Conservation (phyloP, 1,140 invertebrate genomes). For the Formica selysi region DNA sequence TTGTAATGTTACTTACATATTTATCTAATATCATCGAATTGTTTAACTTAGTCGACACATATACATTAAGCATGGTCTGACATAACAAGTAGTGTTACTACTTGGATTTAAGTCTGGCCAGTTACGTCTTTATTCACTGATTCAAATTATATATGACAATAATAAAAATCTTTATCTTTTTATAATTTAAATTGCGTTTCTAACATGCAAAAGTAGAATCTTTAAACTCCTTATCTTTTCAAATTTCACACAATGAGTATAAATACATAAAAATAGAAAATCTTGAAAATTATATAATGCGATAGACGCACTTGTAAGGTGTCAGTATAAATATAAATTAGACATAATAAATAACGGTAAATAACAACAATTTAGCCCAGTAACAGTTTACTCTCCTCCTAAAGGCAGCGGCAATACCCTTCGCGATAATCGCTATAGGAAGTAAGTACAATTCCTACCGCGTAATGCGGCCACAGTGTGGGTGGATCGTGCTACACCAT, state of each 20-base stretch:
- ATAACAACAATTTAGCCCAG: not conserved
- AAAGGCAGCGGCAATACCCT: not conserved
- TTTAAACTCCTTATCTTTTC: not conserved
- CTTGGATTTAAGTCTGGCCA: not conserved
- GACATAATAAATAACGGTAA: slow-evolving; percentile 3
- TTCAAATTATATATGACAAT: not conserved
- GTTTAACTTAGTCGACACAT: not conserved
- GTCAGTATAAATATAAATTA: too few relatives aligned
- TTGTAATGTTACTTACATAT: not conserved
- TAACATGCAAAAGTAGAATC: not conserved
- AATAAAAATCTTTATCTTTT: not conserved
- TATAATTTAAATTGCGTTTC: not conserved
- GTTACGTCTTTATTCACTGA: not conserved
- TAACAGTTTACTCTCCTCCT: slow-evolving; percentile 7
- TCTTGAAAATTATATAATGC: not conserved
- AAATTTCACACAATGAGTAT: not conserved
- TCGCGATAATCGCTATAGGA: slow-evolving; percentile 69
- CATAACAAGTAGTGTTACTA: not conserved
- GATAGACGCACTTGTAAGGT: not conserved
- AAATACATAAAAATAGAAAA: not conserved
- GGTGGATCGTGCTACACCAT: slow-evolving; percentile 53
- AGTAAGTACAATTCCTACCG: slow-evolving; percentile 66
- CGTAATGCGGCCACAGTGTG: slow-evolving; percentile 54
- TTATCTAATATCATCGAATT: not conserved
- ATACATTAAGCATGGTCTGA: not conserved